Evolutionary conservation across 1,140 invertebrate species (phyloP).

Genomic region (Bradysia coprophila): DNA sequence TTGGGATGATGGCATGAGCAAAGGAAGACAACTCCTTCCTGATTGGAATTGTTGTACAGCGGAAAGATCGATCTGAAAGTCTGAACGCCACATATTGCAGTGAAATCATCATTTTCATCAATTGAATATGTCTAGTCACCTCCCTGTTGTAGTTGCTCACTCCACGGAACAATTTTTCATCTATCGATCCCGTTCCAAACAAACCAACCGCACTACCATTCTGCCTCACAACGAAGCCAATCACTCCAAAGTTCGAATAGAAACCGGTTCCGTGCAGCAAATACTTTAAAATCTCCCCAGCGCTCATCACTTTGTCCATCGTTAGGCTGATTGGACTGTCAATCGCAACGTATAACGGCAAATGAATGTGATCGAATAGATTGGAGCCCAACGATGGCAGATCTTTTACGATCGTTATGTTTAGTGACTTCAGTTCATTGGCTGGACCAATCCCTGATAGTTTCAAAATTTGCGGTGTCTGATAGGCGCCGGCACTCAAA

Average conservation of each 20-base stretch:
- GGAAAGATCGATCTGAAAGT: slow-evolving; percentile 44
- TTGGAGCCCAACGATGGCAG: slow-evolving; percentile 38
- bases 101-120: background rate
- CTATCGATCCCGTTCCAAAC: slow-evolving; percentile 44
- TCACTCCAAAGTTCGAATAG: slow-evolving; percentile 35
- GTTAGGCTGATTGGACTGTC: slow-evolving; percentile 39
- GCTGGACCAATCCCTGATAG: slow-evolving; percentile 44
- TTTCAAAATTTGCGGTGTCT: slow-evolving; percentile 51
- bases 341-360: slow-evolving; percentile 46
- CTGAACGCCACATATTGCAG: slow-evolving; percentile 18
- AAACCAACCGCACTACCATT: slow-evolving; percentile 32
- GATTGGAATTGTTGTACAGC: slow-evolving; percentile 32
- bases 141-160: slow-evolving; percentile 42
- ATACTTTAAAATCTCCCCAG: slow-evolving; percentile 36
- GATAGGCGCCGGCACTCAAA: slow-evolving; percentile 45
- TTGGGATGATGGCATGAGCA: slow-evolving; percentile 42
- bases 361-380: slow-evolving; percentile 51
- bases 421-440: slow-evolving; percentile 25
- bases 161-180: slow-evolving; percentile 39
- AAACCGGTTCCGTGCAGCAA: slow-evolving; percentile 34
- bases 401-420: slow-evolving; percentile 29
- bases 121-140: slow-evolving; percentile 17
- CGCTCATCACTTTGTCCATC: slow-evolving; percentile 32
- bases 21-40: slow-evolving; percentile 48
- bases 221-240: slow-evolving; percentile 28